Conservation (phyloP, 2,797 vertebrate genomes). For the Sebastes ruberrimus region DNA sequence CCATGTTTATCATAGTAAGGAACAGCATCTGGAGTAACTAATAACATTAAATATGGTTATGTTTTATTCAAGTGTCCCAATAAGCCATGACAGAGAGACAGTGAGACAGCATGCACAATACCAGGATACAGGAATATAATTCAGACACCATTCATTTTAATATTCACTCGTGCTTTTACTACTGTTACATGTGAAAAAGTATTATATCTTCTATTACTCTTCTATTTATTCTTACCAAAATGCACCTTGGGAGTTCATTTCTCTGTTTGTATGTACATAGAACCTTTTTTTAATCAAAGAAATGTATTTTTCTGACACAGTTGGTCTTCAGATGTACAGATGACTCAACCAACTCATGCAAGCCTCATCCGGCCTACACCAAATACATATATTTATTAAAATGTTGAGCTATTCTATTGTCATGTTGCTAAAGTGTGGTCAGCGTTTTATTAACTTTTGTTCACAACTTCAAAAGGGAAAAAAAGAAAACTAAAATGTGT, state of each 20-base stretch:
- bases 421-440: neutral
- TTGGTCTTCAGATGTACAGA: neutral
- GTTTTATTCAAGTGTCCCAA: neutral
- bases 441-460: neutral
- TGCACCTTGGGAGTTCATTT: neutral
- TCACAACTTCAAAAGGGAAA: neutral
- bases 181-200: too few relatives aligned
- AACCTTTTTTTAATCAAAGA: neutral
- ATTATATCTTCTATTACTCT: neutral
- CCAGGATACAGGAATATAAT: neutral
- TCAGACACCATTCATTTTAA: neutral
- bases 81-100: neutral
- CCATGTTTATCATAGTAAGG: too few relatives aligned
- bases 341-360: neutral
- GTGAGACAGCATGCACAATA: rapidly evolving
- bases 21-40: neutral
- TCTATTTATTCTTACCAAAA: neutral
- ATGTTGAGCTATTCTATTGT: neutral
- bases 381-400: neutral
- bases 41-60: neutral
- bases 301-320: neutral
- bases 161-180: neutral
- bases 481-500: neutral
- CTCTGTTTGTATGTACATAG: neutral
- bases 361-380: neutral